Evolutionary conservation across 2,113 vertebrate genomes (phyloP).

Genomic region (Dolichotis patagonum): DNA sequence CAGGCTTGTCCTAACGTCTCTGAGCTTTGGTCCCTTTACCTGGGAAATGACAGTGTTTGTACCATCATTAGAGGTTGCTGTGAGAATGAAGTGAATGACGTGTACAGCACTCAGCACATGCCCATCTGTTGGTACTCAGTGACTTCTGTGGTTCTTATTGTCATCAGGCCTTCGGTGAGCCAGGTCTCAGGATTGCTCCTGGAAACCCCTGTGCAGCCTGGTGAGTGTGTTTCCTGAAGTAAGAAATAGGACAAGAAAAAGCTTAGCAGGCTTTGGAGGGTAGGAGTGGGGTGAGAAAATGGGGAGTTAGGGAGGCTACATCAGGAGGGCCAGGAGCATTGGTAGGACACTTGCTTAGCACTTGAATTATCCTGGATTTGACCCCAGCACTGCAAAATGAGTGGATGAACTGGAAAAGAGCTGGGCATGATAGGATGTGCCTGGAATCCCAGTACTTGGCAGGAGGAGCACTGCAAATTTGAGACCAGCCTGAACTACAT

Average conservation of each 20-base stretch:
- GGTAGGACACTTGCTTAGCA: not conserved
- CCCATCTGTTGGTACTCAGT: slow-evolving; percentile 40
- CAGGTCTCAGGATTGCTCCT: slow-evolving; percentile 49
- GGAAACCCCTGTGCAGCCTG: slow-evolving; percentile 58
- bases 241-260: not conserved
- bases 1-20: not conserved
- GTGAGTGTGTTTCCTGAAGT: slow-evolving; percentile 69
- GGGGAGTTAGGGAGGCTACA: not conserved
- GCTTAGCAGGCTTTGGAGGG: not conserved
- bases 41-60: not conserved
- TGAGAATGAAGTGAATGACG: not conserved
- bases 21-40: slow-evolving; percentile 22
- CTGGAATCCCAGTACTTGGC: not conserved
- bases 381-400: not conserved
- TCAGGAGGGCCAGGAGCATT: not conserved
- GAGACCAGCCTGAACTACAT: not conserved
- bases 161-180: slow-evolving; percentile 66
- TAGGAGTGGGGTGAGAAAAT: not conserved
- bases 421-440: not conserved
- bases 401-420: not conserved
- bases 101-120: slow-evolving; percentile 14
- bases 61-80: not conserved
- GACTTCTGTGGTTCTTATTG: slow-evolving; percentile 35
- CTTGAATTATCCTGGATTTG: not conserved
- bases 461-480: not conserved